These are phyloP conservation scores for Hyposoter didymator DNA, from an alignment of 2,888 invertebrate species.

Conservation along the genomic window DNA sequence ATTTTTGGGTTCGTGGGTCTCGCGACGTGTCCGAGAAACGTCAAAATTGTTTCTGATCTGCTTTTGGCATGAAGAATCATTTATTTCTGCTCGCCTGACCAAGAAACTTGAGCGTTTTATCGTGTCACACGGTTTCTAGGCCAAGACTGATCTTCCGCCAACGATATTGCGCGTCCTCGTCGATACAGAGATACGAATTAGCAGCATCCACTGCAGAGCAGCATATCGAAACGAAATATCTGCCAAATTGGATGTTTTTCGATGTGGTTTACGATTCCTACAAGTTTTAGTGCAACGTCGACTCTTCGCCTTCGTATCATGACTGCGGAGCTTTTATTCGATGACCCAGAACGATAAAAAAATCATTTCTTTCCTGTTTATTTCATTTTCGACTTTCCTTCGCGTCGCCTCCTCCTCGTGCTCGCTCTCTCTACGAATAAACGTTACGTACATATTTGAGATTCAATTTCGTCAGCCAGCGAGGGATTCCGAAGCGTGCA, in stretches of 20 bases:
- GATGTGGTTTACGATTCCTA: conserved; percentile 1
- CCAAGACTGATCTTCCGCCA: conserved; percentile 43
- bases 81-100: conserved; percentile 16
- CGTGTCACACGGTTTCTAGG: conserved; percentile 38
- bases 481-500: conserved; percentile 13
- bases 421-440: background rate
- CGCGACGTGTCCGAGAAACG: background rate
- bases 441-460: conserved; percentile 17
- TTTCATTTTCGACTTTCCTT: background rate
- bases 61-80: conserved; percentile 37
- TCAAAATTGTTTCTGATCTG: background rate
- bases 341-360: conserved; percentile 64
- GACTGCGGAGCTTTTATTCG: conserved; percentile 28
- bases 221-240: conserved; percentile 46
- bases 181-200: background rate
- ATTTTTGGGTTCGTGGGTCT: conserved; percentile 8
- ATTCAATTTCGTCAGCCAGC: conserved; percentile 37
- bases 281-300: conserved; percentile 18
- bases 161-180: conserved; percentile 11
- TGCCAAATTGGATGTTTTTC: conserved; percentile 49
- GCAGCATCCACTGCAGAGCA: conserved; percentile 41
- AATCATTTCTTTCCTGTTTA: conserved; percentile 36
- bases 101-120: conserved; percentile 40
- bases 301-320: conserved; percentile 17
- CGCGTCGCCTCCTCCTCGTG: background rate